Evolutionary conservation across 2,113 vertebrate genomes (phyloP), one percentile per base, ranked within the genome.

Genomic region (Perca schrenkii): DNA sequence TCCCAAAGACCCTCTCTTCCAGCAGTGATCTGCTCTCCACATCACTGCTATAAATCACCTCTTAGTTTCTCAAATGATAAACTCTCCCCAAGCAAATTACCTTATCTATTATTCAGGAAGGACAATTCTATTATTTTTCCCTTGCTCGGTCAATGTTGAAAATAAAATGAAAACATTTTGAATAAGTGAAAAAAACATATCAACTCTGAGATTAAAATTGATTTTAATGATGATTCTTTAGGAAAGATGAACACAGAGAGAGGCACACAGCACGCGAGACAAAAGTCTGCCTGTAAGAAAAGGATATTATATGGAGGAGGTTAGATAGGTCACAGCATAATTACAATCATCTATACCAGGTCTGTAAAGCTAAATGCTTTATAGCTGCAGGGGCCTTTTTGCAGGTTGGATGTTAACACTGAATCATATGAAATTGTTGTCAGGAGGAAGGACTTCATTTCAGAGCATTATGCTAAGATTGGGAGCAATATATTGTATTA

Each of bases 181-280:
- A 83, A 90, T 90, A 81, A 88, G 80, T 81, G 77, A 28, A 92
- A 83, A 86, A 88, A 88, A 76, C 65, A 75, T 79, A 88, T 89
- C 62, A 75, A 22, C 60, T 66, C 68, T 74, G 65, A 19, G 61
- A 88, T 89, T 83, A 73, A 79, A 86, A 84, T 84, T 58, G 88
- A 85, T 84, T 76, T 10, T 40, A 40, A 40, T 40, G 40, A 40
- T 43, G 40, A 43, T 43, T 67, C 71, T 87, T 71, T 67, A 58
- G 21, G n/a, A 2, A 52, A 10, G 73, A 69, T 46, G 40, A 81
- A 81, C 46, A 68, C 5, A n/a, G 22, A 62, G 25, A 50, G 34
- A 49, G 15, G 53, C 36, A 3, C 16, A 11, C 50, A 63, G 66
- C 19, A 28, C 4, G 56, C 89, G 62, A 60, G 15, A 36, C 66